These are phyloP conservation scores for Hippotragus niger DNA, from an alignment of 2,113 vertebrate genomes.

Conservation along the genomic window DNA sequence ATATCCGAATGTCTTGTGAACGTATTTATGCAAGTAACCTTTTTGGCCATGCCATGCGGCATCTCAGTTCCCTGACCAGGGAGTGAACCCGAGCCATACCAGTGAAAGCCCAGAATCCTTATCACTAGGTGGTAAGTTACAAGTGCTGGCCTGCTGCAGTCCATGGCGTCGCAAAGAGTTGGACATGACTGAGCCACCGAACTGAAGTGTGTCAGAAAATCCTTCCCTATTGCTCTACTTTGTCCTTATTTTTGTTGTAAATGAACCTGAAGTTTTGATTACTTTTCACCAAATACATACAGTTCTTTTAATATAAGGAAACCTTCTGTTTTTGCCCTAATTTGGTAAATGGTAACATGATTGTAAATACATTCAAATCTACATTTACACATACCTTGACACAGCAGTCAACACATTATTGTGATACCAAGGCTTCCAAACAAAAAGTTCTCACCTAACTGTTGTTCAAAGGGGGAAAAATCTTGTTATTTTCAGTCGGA, in stretches of 20 bases:
- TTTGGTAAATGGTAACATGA: neutral
- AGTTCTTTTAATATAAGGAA: neutral
- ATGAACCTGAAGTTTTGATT: neutral
- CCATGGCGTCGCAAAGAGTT: neutral
- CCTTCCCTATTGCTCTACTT: neutral
- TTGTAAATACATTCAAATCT: neutral
- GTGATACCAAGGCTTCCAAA: neutral
- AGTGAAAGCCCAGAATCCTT: neutral
- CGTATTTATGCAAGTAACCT: slow-evolving; percentile 5
- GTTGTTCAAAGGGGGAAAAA: neutral
- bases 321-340: neutral
- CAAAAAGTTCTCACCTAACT: neutral
- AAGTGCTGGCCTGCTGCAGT: neutral
- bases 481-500: neutral
- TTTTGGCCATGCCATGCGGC: rapidly evolving
- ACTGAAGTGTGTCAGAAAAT: neutral
- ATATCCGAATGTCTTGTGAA: slow-evolving; percentile 65
- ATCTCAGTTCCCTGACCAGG: neutral
- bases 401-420: neutral
- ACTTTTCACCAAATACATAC: neutral
- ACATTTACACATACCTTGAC: neutral
- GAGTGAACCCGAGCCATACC: neutral
- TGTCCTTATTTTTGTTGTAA: neutral
- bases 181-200: neutral
- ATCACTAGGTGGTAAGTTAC: neutral